A percentile compares a stretch with the other conserved stretches of the same genome.
Conservation (phyloP, 2,888 invertebrate species). For the Belgica antarctica region DNA sequence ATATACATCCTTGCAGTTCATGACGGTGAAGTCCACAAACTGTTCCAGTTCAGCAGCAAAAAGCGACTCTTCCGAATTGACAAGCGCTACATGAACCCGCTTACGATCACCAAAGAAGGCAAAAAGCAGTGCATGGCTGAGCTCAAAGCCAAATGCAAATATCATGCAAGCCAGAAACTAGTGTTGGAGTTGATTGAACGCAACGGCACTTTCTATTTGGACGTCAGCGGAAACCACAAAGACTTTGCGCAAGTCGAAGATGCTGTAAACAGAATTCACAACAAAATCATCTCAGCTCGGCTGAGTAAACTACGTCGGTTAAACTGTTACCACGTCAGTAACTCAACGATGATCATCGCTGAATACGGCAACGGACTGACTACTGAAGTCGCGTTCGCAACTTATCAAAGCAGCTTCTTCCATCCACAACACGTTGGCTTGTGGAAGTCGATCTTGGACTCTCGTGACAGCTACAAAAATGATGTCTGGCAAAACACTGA, state of each 20-base stretch:
- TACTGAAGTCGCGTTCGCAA: background rate
- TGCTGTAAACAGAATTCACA: background rate
- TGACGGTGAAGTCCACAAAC: conserved; percentile 2
- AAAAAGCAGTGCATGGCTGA: background rate
- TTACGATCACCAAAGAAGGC: background rate
- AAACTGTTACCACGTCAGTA: background rate
- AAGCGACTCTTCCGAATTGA: background rate
- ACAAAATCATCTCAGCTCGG: background rate
- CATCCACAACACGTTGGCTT: background rate
- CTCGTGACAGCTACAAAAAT: background rate
- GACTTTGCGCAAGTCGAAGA: background rate
- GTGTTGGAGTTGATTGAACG: background rate
- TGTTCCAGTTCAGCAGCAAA: background rate
- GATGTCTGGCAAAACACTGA: background rate
- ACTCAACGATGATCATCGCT: background rate
- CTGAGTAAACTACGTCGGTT: background rate
- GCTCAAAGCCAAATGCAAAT: background rate
- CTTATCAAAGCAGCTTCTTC: background rate
- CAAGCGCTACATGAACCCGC: background rate
- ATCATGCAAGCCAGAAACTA: background rate
- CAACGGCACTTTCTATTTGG: background rate
- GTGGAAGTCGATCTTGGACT: no score
- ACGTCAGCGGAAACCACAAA: background rate
- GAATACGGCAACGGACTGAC: background rate
- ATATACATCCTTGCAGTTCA: background rate